Percentiles rank a stretch among this genome's conserved stretches.
Conservation (phyloP, 2,113 vertebrate species). For the Budorcas taxicolor region DNA sequence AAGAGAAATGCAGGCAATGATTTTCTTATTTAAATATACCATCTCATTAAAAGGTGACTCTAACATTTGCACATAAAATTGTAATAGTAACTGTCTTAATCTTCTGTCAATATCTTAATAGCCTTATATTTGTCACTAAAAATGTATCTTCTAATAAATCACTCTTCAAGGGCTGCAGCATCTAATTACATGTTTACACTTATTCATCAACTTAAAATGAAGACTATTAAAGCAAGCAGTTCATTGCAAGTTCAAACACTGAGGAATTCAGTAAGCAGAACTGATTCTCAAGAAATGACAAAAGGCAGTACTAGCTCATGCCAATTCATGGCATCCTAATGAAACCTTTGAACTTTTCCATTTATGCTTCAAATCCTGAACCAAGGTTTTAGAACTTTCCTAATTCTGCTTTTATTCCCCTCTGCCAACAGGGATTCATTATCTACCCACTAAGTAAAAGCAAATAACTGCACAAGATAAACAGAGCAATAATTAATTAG, state of each 20-base stretch:
- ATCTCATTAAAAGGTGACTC: conserved; percentile 55
- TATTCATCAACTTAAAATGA: conserved; percentile 61
- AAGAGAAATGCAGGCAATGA: conserved; percentile 49
- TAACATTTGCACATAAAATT: conserved; percentile 59
- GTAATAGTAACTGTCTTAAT: conserved; percentile 46
- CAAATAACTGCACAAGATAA: conserved; percentile 67
- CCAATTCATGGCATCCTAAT: not conserved
- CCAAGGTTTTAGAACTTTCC: not conserved
- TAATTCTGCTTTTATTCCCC: conserved; percentile 23
- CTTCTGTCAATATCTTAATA: conserved; percentile 59
- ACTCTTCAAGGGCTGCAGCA: conserved; percentile 47
- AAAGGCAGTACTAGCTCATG: not conserved
- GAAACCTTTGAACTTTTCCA: not conserved
- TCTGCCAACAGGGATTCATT: conserved; percentile 55
- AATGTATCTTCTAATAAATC: conserved; percentile 67
- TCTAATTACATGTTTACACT: conserved; percentile 65
- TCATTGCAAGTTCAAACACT: conserved; percentile 56
- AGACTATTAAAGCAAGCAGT: conserved; percentile 66
- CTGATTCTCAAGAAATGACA: not conserved
- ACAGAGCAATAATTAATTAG: conserved; percentile 62
- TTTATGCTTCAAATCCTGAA: not conserved
- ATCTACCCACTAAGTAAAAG: conserved; percentile 52
- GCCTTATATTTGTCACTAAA: conserved; percentile 59
- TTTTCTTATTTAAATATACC: conserved; percentile 62
- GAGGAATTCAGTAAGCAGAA: conserved; percentile 28